Evolutionary conservation across 1,140 invertebrate genomes (phyloP), one percentile per base, ranked within the genome.

Genomic region (Lasioglossum albipes): DNA sequence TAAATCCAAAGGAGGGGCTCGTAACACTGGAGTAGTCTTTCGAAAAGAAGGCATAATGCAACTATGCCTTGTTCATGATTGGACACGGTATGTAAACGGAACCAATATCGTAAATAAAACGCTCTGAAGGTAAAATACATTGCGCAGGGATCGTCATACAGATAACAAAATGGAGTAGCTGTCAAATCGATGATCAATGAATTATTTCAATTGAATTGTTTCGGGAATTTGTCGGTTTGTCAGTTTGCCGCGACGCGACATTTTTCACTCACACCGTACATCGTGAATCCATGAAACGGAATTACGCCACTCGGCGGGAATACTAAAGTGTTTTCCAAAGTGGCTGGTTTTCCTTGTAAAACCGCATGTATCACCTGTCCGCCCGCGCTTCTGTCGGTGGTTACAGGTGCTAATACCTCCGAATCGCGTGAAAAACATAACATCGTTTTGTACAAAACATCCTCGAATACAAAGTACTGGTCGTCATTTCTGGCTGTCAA

Each of bases 391-490:
- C 89, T 89, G 49, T 93, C 92, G 1, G 95, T 95, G 49, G 95
- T 95, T 74, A 96, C 95, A 0, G 95, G 94, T 70, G 94, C 95
- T 79, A 98, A 93, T 18, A 99, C 95, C 87, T 96, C 95, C 0
- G 96, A 95, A 92, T 99, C 98, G 76, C 98, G 95, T 20, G 97
- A 98, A 93, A 99, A 99, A 87, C 97, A 98, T 41, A 99, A 91
- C 94, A 99, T 95, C 90, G 97, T 97, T 94, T 99, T 98, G 92
- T 99, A 98, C 0, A 99, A 93, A 59, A 98, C 95, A 93, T 99
- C 98, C 94, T 99, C 98, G 93, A 99, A 99, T 0, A 99, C 98
- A 93, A 99, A 99, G 91, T 99, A 99, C 90, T 99, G 98, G 91
- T 99, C 98, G 91, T 99, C 98, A 92, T 99, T 99, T 7, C 97